phyloP scores from a whole-genome alignment of 1,140 invertebrate genomes.

The Marisa cornuarietis region DNA sequence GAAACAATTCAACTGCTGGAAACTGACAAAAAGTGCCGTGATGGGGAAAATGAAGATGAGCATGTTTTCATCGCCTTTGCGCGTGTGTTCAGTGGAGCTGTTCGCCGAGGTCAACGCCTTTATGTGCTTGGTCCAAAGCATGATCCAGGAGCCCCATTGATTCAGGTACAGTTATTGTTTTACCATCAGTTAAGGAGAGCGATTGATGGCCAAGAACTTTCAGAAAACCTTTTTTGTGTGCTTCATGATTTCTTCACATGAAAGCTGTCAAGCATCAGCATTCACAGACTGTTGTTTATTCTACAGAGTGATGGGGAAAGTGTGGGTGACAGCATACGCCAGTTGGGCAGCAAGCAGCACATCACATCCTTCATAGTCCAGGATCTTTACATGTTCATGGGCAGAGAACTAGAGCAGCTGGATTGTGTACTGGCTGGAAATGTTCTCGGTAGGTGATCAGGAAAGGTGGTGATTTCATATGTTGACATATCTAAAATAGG shows the following conservation, averaged over 20 bases:
- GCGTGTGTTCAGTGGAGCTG: slow-evolving; percentile 88
- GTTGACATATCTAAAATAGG: neutral
- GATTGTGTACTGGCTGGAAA: slow-evolving; percentile 67
- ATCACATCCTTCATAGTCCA: slow-evolving; percentile 73
- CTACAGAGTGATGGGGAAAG: slow-evolving; percentile 36
- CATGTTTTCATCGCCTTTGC: slow-evolving; percentile 91
- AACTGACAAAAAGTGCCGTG: neutral
- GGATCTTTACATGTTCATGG: slow-evolving; percentile 91
- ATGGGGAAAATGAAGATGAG: slow-evolving; percentile 62
- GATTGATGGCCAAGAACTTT: neutral
- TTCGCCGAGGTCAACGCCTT: slow-evolving; percentile 79
- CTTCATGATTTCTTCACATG: too few species aligned
- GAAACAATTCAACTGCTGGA: too few species aligned
- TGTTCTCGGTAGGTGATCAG: slow-evolving; percentile 37
- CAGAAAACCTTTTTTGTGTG: neutral
- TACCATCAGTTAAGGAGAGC: neutral
- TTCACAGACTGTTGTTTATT: slow-evolving; percentile 58
- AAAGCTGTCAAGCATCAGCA: too few species aligned
- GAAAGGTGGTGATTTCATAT: neutral
- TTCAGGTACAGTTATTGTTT: slow-evolving; percentile 52
- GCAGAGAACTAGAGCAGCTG: slow-evolving; percentile 85
- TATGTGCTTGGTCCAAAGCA: slow-evolving; percentile 93
- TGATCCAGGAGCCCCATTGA: slow-evolving; percentile 75
- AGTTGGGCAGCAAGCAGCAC: slow-evolving; percentile 74
- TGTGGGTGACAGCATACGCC: slow-evolving; percentile 70